Conservation (phyloP, 1,140 invertebrate genomes). For the Drosophila lowei region DNA sequence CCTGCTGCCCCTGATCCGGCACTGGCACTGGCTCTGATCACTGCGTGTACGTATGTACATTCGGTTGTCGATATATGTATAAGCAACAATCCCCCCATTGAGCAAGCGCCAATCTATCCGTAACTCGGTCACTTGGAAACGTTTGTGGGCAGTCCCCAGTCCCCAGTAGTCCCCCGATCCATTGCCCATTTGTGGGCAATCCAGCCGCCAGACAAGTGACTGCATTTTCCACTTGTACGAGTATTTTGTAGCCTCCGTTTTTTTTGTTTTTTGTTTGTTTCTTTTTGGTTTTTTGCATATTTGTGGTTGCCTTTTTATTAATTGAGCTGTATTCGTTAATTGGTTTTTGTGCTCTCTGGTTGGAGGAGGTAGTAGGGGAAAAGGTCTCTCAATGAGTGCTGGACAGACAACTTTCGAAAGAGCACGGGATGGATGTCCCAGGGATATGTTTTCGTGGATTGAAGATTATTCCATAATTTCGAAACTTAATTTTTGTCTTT, state of each 20-base stretch:
- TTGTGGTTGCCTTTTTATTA: slow-evolving; percentile 57
- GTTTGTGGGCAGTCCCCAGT: slow-evolving; percentile 54
- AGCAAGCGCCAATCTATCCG: slow-evolving; percentile 71
- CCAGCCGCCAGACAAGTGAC: slow-evolving; percentile 27
- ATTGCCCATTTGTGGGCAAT: slow-evolving; percentile 62
- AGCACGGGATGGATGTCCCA: slow-evolving; percentile 32
- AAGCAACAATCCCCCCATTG: slow-evolving; percentile 54
- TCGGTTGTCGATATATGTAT: slow-evolving; percentile 37
- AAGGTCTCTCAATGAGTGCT: slow-evolving; percentile 41
- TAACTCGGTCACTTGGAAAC: slow-evolving; percentile 67
- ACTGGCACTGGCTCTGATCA: too few species aligned
- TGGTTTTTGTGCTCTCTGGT: slow-evolving; percentile 37
- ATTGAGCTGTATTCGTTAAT: slow-evolving; percentile 69
- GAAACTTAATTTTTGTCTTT: slow-evolving; percentile 19
- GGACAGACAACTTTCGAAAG: slow-evolving; percentile 68
- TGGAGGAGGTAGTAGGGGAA: slow-evolving; percentile 18
- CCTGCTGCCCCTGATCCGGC: slow-evolving; percentile 1
- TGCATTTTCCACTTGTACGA: slow-evolving; percentile 51
- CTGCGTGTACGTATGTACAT: slow-evolving; percentile 43
- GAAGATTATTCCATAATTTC: slow-evolving; percentile 18
- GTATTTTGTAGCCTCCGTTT: slow-evolving; percentile 7
- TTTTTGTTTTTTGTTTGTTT: slow-evolving; percentile 6
- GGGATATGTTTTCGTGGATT: slow-evolving; percentile 27
- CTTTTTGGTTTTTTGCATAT: slow-evolving; percentile 30
- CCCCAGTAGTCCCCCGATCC: not conserved